These are phyloP conservation scores for Drosophila imparisetae DNA, from an alignment of 2,888 invertebrate species.

Conservation along the genomic window DNA sequence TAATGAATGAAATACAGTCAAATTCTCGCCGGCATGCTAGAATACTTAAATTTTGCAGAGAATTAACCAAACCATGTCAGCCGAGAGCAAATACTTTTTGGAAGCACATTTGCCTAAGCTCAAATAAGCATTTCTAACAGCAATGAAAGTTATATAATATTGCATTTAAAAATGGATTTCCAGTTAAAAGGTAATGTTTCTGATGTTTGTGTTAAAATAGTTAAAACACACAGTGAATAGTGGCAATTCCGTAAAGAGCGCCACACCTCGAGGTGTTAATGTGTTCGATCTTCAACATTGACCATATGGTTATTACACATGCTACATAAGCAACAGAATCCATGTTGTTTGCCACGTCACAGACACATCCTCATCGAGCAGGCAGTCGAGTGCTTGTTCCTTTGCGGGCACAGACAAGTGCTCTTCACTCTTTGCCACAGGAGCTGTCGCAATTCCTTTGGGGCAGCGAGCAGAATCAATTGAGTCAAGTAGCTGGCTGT, in stretches of 20 bases:
- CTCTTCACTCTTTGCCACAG: constrained; percentile 41
- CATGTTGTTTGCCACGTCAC: constrained; percentile 31
- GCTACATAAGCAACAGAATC: constrained; percentile 7
- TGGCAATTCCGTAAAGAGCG: not conserved
- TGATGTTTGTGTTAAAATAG: not conserved
- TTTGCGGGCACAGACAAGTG: constrained; percentile 50
- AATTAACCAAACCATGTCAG: not conserved
- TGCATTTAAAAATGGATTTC: not conserved
- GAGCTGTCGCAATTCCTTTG: constrained; percentile 37
- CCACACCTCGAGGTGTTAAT: not conserved
- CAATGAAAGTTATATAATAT: not conserved
- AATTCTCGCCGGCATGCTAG: too few species aligned
- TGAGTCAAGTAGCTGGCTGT: constrained; percentile 51
- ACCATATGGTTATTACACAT: constrained; percentile 19
- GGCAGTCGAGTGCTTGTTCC: constrained; percentile 39
- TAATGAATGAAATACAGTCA: too few species aligned
- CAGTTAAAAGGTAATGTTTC: not conserved
- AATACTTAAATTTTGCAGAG: not conserved
- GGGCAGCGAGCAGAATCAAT: constrained; percentile 44
- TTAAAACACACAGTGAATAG: not conserved
- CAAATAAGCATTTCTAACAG: not conserved
- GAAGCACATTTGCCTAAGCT: not conserved
- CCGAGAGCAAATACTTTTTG: not conserved
- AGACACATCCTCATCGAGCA: constrained; percentile 33
- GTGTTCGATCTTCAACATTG: constrained; percentile 5